Evolutionary conservation across 1,140 invertebrate genomes (phyloP).

Genomic region (Mamestra configurata): DNA sequence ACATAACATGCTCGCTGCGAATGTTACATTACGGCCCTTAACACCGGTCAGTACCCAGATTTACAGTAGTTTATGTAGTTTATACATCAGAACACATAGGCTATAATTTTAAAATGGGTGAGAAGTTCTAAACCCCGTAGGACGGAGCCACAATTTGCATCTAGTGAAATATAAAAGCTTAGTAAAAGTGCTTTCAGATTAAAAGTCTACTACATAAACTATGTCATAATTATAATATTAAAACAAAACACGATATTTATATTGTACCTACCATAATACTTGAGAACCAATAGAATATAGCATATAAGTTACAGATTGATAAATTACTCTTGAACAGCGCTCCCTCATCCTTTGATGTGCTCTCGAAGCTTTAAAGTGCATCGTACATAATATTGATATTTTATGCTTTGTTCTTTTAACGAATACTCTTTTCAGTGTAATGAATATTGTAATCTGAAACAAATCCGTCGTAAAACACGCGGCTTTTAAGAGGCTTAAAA

Average conservation of each 20-base stretch:
- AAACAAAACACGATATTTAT: neutral
- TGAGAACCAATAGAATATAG: constrained; percentile 1
- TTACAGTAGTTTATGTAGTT: too few species aligned
- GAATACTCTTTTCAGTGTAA: constrained; percentile 16
- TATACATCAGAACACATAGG: too few species aligned
- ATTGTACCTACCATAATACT: neutral
- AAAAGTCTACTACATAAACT: too few species aligned
- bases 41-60: too few species aligned
- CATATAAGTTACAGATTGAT: constrained; percentile 14
- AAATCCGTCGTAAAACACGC: constrained; percentile 16
- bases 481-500: neutral
- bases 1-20: too few species aligned
- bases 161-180: neutral
- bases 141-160: too few species aligned
- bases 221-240: neutral
- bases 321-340: constrained; percentile 15
- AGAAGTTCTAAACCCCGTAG: too few species aligned
- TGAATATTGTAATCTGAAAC: constrained; percentile 18
- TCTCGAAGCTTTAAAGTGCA: constrained; percentile 37
- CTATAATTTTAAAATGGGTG: too few species aligned
- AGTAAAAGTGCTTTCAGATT: neutral
- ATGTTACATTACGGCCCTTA: too few species aligned
- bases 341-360: constrained; percentile 44
- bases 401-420: constrained; percentile 45
- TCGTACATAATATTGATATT: neutral